These are phyloP conservation scores for Cremastinae sp. DNA, from an alignment of 2,888 invertebrate genomes.

Conservation along the genomic window DNA sequence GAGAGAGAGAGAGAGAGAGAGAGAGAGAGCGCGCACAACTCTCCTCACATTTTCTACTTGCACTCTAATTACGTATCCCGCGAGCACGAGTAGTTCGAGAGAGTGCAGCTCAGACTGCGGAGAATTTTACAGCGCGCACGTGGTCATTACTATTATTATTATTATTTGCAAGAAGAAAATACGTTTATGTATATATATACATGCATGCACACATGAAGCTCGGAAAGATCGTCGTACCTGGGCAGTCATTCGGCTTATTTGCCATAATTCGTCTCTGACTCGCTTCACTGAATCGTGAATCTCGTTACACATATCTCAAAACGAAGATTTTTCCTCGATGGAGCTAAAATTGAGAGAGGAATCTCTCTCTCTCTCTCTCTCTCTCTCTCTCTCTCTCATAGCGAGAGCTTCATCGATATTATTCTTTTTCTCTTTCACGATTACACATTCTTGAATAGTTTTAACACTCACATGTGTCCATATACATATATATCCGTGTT, in stretches of 20 bases:
- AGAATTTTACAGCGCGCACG: constrained; percentile 42
- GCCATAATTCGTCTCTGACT: constrained; percentile 23
- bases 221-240: constrained; percentile 21
- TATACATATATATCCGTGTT: too few species aligned
- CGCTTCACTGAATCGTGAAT: neutral
- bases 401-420: too few species aligned
- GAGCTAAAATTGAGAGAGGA: neutral
- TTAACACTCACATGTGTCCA: too few species aligned
- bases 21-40: constrained; percentile 16
- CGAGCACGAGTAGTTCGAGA: constrained; percentile 49
- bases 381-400: too few species aligned
- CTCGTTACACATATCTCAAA: constrained; percentile 1
- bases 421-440: too few species aligned
- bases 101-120: constrained; percentile 42
- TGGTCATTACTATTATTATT: constrained; percentile 35
- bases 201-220: constrained; percentile 2
- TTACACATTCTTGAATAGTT: too few species aligned
- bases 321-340: neutral
- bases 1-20: constrained; percentile 20
- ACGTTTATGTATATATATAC: too few species aligned
- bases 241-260: constrained; percentile 34
- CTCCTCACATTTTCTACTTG: constrained; percentile 57
- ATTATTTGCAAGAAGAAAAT: too few species aligned
- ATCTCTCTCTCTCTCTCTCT: neutral
- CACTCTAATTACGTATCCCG: constrained; percentile 61